Base-by-base conservation (phyloP, 2,797 vertebrate species). In the Poeciliopsis infans region DNA sequence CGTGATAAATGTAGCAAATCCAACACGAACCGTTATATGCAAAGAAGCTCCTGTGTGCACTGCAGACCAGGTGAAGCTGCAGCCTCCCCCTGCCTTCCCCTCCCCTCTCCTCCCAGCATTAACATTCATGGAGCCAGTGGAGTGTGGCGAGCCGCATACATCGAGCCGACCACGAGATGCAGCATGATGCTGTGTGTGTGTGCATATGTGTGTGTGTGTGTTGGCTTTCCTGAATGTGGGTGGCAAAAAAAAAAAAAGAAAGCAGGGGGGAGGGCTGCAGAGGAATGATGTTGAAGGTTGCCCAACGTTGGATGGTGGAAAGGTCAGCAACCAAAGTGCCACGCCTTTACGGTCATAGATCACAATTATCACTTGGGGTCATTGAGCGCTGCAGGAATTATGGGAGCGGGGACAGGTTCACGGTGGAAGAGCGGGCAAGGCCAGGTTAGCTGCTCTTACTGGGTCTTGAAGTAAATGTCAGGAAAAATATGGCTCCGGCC, bases 41-140 rank as follows among this genome's bases (percentile, higher is more conserved):
- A 85, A 13, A 79, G 84, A 82, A 51, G 59, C 53, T 79, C 41
- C 74, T 88, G 87, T 89, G 82, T 77, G 82, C 77, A 83, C 70
- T 87, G 59, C 85, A 83, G 86, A 87, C 82, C 91, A 91, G 88
- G 90, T 91, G 87, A 90, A 85, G 85, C 81, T 74, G 81, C 85
- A 79, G 76, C 69, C 71, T 82, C 36, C 53, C 47, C 66, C 33
- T 7, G 1, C 7, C 1, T 69, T 41, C 55, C 57, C 41, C 73
- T 59, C 64, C 59, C 46, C 70, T 73, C 51, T 78, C 78, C 5
- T 51, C 86, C 83, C 64, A 25, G 86, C 90, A 96, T 96, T 96
- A 96, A 95, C 94, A 96, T 96, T 96, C 95, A 96, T 96, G 88
- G 94, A 94, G 91, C 87, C 93, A 93, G 87, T 92, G 94, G 88